A percentile compares a stretch with the other conserved stretches of the same genome.
Conservation (phyloP, 2,113 vertebrate species). For the Ceyx cyanopectus region DNA sequence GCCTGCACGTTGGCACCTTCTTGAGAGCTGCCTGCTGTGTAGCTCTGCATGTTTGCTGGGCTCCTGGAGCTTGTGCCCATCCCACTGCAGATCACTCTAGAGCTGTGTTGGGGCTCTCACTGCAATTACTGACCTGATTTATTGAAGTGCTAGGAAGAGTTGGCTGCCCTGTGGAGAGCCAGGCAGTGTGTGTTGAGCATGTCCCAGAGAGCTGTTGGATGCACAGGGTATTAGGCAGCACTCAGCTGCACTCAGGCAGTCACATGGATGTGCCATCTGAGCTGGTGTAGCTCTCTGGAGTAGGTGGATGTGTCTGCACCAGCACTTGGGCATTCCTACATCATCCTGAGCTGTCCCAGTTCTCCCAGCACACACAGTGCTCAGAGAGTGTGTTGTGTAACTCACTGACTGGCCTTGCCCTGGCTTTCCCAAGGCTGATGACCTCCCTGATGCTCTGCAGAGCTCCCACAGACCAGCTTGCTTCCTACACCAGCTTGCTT, state of each 20-base stretch:
- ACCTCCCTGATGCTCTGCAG: neutral
- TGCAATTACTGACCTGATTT: conserved; percentile 26
- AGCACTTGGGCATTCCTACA: neutral
- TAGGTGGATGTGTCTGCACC: neutral
- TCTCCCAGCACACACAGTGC: neutral
- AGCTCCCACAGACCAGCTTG: neutral
- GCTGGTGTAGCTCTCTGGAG: neutral
- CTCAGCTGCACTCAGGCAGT: neutral
- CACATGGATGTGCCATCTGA: neutral
- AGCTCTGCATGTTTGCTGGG: neutral
- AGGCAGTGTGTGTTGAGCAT: neutral
- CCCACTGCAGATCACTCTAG: neutral
- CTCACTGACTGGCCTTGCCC: neutral
- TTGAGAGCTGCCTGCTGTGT: neutral
- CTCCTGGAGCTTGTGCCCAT: neutral
- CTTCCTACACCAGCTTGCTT: neutral
- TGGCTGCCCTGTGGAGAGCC: neutral
- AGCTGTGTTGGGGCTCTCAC: neutral
- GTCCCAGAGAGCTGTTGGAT: neutral
- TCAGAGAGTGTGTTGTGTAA: neutral
- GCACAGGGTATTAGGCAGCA: conserved; percentile 22
- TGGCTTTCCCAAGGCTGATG: neutral
- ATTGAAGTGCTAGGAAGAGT: conserved; percentile 29
- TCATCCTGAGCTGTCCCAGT: neutral
- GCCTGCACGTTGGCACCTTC: neutral